phyloP scores from a whole-genome alignment of 2,888 invertebrate species.

The Netelia virgata region DNA sequence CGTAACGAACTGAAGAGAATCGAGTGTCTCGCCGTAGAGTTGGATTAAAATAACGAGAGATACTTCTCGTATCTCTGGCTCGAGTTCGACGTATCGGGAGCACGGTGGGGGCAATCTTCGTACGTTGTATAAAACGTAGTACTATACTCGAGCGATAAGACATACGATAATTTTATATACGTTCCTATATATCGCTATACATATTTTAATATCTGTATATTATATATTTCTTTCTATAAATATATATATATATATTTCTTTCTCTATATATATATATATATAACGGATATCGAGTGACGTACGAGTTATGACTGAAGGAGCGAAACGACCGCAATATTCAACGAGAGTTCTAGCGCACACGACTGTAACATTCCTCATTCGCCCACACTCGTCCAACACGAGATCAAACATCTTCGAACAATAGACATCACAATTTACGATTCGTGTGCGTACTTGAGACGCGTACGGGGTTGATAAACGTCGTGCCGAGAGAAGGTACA shows the following conservation, averaged over 20 bases:
- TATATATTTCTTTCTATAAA: background rate
- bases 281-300: constrained; percentile 72
- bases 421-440: constrained; percentile 72
- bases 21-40: constrained; percentile 40
- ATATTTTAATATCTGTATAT: background rate
- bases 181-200: background rate
- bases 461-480: constrained; percentile 33
- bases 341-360: constrained; percentile 48
- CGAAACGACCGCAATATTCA: constrained; percentile 65
- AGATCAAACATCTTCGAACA: constrained; percentile 74
- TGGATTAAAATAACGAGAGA: constrained; percentile 44
- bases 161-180: constrained; percentile 12
- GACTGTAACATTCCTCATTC: constrained; percentile 72
- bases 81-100: constrained; percentile 44
- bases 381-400: constrained; percentile 69
- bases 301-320: constrained; percentile 75
- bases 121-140: constrained; percentile 1
- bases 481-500: constrained; percentile 28
- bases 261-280: background rate
- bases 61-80: constrained; percentile 45
- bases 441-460: constrained; percentile 66
- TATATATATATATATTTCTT: background rate
- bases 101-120: constrained; percentile 26
- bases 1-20: constrained; percentile 40
- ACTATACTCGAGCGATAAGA: constrained; percentile 14